A percentile compares a stretch with the other conserved stretches of the same genome.
Evolutionary conservation across 1,140 invertebrate genomes (phyloP).

Genomic region (Amyelois transitella): DNA sequence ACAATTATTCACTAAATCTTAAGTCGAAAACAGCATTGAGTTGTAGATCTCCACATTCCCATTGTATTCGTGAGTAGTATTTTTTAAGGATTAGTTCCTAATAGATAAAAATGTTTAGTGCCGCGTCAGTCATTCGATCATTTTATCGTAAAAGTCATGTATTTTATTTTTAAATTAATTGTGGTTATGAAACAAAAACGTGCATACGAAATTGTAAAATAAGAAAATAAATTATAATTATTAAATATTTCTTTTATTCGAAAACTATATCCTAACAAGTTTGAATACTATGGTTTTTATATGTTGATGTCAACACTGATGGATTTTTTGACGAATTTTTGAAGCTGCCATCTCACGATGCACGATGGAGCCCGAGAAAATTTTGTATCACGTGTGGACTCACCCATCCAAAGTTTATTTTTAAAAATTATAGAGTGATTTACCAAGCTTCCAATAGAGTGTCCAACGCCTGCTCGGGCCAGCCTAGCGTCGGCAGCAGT

Average conservation of each 20-base stretch:
- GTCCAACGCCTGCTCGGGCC: slow-evolving; percentile 22
- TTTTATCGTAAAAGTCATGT: slow-evolving; percentile 6
- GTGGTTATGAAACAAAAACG: neutral
- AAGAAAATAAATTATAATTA: slow-evolving; percentile 1
- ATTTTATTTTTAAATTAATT: slow-evolving; percentile 6
- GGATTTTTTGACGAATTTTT: no score
- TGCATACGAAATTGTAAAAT: slow-evolving; percentile 1
- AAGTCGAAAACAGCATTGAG: slow-evolving; percentile 24
- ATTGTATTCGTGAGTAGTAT: slow-evolving; percentile 32
- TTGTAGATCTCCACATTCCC: slow-evolving; percentile 58
- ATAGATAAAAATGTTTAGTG: slow-evolving; percentile 18
- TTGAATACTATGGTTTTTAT: no score
- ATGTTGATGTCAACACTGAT: no score
- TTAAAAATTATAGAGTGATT: no score
- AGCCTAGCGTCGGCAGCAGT: slow-evolving; percentile 33
- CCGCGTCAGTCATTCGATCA: slow-evolving; percentile 18
- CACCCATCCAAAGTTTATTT: no score
- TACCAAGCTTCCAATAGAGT: neutral
- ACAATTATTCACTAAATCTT: slow-evolving; percentile 15
- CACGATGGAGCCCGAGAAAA: no score
- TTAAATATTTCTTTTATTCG: slow-evolving; percentile 12
- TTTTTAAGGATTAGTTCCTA: slow-evolving; percentile 52
- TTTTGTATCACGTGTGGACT: no score
- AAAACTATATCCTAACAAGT: no score
- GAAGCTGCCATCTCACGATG: no score